Evolutionary conservation across 1,140 invertebrate species (phyloP).

Genomic region (Drosophila sulfurigaster): DNA sequence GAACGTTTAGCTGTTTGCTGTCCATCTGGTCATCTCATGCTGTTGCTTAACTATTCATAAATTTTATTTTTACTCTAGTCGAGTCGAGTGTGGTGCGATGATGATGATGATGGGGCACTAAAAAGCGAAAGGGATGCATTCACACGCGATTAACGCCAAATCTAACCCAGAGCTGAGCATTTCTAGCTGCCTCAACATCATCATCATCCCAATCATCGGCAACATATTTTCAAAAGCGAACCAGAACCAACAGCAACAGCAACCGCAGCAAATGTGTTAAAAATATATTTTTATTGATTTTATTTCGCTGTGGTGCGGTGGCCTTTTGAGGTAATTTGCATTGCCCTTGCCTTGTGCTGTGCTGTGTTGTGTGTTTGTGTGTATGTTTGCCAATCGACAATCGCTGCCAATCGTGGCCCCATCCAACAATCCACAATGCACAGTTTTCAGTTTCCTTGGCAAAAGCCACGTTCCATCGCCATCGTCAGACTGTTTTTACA

Average conservation of each 20-base stretch:
- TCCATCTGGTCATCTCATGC: slow-evolving; percentile 39
- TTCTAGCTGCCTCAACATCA: slow-evolving; percentile 15
- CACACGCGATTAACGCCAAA: slow-evolving; percentile 55
- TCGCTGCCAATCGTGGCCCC: background rate
- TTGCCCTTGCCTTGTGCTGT: slow-evolving; percentile 48
- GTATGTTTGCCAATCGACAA: slow-evolving; percentile 17
- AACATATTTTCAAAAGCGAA: slow-evolving; percentile 22
- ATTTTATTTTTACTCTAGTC: slow-evolving; percentile 41
- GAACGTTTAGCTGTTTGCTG: slow-evolving; percentile 2
- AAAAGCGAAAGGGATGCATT: slow-evolving; percentile 50
- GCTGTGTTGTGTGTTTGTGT: background rate
- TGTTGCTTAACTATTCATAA: slow-evolving; percentile 46
- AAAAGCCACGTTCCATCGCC: slow-evolving; percentile 49
- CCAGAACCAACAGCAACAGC: too few species aligned
- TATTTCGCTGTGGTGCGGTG: slow-evolving; percentile 35
- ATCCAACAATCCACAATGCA: too few species aligned
- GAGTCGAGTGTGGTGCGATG: background rate
- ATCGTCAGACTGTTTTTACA: background rate
- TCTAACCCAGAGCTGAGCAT: slow-evolving; percentile 9
- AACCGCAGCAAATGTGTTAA: slow-evolving; percentile 33
- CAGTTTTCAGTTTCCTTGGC: slow-evolving; percentile 21
- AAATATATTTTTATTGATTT: slow-evolving; percentile 60
- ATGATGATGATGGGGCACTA: background rate
- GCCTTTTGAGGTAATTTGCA: slow-evolving; percentile 59
- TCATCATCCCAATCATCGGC: background rate